Conservation (phyloP, 2,888 invertebrate species). For the Marasmarcha lunaedactyla region DNA sequence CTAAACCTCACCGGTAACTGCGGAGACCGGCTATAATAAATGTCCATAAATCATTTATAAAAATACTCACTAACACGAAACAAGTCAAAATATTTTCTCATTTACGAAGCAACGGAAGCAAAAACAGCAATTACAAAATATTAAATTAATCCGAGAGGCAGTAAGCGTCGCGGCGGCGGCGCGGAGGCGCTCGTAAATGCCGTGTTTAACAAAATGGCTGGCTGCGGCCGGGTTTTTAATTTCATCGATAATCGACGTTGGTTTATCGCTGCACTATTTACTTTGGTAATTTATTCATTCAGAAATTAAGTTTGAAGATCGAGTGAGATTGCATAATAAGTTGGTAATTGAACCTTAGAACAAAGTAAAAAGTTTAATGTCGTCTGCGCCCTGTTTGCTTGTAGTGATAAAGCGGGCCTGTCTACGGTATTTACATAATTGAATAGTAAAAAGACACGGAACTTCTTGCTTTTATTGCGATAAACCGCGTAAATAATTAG, state of each 20-base stretch:
- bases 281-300: slow-evolving; percentile 1
- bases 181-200: slow-evolving; percentile 33
- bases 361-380: slow-evolving; percentile 22
- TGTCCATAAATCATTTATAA: background rate
- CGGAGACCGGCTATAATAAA: background rate
- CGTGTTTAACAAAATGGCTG: slow-evolving; percentile 35
- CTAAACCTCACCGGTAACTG: no score
- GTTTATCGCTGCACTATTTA: background rate
- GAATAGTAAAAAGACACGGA: background rate
- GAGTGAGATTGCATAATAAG: slow-evolving; percentile 18
- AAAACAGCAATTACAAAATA: slow-evolving; percentile 45
- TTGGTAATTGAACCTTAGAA: slow-evolving; percentile 14
- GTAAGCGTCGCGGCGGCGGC: slow-evolving; percentile 22
- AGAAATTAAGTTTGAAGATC: slow-evolving; percentile 4
- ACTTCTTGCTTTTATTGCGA: background rate
- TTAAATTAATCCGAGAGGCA: slow-evolving; percentile 37
- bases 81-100: slow-evolving; percentile 34
- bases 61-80: slow-evolving; percentile 21
- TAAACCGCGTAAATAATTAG: no score
- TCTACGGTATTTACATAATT: background rate
- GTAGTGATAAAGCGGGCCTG: background rate
- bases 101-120: slow-evolving; percentile 35
- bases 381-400: slow-evolving; percentile 19
- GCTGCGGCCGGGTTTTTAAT: slow-evolving; percentile 17
- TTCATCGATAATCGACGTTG: slow-evolving; percentile 14